Evolutionary conservation across 35 echinoderm and acorn worm species (phyloP), one percentile per base, ranked within the genome.

Genomic region (Chiridota heheva): DNA sequence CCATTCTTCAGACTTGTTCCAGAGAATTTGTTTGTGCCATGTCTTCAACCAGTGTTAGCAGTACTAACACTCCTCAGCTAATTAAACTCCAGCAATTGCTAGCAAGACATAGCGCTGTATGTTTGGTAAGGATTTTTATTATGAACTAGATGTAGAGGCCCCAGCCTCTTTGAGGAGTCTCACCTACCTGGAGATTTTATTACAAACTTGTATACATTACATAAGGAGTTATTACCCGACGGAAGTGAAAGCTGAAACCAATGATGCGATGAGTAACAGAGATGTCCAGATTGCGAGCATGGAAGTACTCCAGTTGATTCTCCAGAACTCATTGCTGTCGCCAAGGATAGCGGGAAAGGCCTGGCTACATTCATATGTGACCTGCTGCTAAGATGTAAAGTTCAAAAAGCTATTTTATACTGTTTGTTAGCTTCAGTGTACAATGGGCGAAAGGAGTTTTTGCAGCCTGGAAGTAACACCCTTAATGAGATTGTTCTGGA

Each of bases 261-360:
- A 49, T 45, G 95, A 98, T 46, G 84, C 85, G 17, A 80, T 81
- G n/a, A 84, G 88, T 29, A 98, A 98, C 32, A 53, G 84, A 28
- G 95, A 98, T 61, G 95, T 98, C 6, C 95, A 98, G 89, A 98
- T 90, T 16, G 79, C 89, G 8, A 85, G 95, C 70, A 98, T 98
- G 85, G 95, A 98, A 44, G 89, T 98, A 6, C 69, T 98, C 7
- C 56, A 80, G 28, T 73, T 83, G 51, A 84, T 98, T 28, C 81
- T 91, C 13, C 66, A 85, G 67, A 98, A 51, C 63, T 98, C 20
- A 89, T 91, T 12, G 84, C 87, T 45, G 89, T 98, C 34, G 89
- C 92, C 12, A 92, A 91, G 42, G 83, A 85, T 35, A 91, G 89
- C 36, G 95, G 95, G 3, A 44, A 85, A 5, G 95, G 95, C 13